phyloP scores from a whole-genome alignment of 2,113 vertebrate species.

The Gobius niger region DNA sequence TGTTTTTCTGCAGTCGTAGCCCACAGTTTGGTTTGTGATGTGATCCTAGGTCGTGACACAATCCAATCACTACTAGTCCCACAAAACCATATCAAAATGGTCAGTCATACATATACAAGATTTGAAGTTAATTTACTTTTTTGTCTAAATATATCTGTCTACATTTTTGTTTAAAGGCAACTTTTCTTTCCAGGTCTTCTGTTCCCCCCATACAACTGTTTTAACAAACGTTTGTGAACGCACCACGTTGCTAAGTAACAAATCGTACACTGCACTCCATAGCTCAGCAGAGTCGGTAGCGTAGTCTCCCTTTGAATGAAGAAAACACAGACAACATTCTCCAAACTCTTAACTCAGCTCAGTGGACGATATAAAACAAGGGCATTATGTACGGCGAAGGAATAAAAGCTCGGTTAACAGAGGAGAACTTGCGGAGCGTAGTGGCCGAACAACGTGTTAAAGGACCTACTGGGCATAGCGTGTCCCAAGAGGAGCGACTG shows the following conservation, averaged over 20 bases:
- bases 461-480: conserved; percentile 56
- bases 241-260: conserved; percentile 69
- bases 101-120: too few relatives aligned
- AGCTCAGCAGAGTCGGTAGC: neutral
- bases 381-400: neutral
- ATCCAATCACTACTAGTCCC: too few relatives aligned
- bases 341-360: neutral
- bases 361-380: neutral
- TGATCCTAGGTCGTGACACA: too few relatives aligned
- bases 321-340: neutral
- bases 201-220: too few relatives aligned
- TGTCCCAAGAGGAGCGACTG: conserved; percentile 66
- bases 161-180: too few relatives aligned
- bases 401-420: conserved; percentile 10
- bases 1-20: too few relatives aligned
- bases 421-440: conserved; percentile 77
- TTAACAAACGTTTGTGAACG: conserved; percentile 32
- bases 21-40: too few relatives aligned
- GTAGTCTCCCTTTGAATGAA: neutral
- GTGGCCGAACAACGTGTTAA: conserved; percentile 74
- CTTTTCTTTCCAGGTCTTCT: too few relatives aligned
- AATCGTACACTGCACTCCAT: conserved; percentile 8
- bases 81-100: too few relatives aligned
- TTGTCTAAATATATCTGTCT: too few relatives aligned
- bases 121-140: too few relatives aligned